Evolutionary conservation across 2,888 invertebrate species (phyloP), one percentile per base, ranked within the genome.

Genomic region (Escarpia spicata): DNA sequence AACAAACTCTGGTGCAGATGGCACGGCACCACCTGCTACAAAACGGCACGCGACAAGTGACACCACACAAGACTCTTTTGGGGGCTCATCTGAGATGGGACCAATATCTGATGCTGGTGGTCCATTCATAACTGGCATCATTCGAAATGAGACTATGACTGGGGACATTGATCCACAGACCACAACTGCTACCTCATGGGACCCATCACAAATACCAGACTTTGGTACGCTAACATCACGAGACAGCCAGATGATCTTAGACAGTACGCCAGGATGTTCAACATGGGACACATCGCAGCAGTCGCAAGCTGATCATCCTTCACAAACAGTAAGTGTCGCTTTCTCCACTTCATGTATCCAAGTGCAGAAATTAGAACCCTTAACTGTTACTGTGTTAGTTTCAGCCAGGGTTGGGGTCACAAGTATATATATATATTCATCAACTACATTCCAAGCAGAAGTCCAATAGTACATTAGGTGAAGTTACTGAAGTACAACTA

Each of bases 151-250:
- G 75, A 75, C 75, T 75, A 4, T 75, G n/a, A n/a, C 75, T 75
- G 75, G 75, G 75, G 75, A 75, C 6, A 26, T 75, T 75, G 75
- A n/a, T 75, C 75, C 75, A 75, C 75, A 75, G 75, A 75, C 75
- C 26, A 26, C 75, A 75, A 75, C 75, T 75, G 26, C 75, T 75
- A 75, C 75, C 26, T 75, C 75, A 26, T 75, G 75, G 75, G 75
- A 75, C 75, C 75, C 75, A 75, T 75, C 75, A 75, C 75, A 75
- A 75, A 75, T 75, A 75, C 75, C 75, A 26, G 75, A 75, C 75
- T 75, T 75, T 75, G 75, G 75, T 75, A 26, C 75, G n/a, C 75
- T 75, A 26, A 75, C 75, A n/a, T n/a, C 75, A 75, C 75, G 6
- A 75, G 75, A 75, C 26, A 75, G 75, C 75, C 75, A 75, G n/a